Base-by-base conservation (phyloP, 2,797 vertebrate genomes). In the Anguilla pacifica region DNA sequence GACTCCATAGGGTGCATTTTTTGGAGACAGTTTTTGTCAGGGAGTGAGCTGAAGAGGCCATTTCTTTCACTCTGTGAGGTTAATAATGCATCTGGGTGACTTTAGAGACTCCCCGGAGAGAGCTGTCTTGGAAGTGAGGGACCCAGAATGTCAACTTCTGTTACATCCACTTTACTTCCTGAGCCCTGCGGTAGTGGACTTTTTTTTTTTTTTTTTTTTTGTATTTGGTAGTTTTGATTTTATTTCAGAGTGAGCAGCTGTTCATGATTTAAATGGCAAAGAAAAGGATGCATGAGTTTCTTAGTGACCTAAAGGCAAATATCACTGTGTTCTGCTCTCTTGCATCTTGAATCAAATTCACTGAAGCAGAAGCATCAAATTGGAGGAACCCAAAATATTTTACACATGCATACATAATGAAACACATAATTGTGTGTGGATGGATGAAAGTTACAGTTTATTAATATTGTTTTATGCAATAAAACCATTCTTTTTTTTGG, bases 51-150 rank as follows among this genome's bases (percentile, higher is more conserved):
- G 2, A 79, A 46, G 31, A 79, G 6, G 74, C 6, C 5, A 81
- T 53, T 83, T 83, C 25, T n/a, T 53, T n/a, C 51, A 83, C 82
- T 25, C 49, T 10, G 51, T 83, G 51, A 49, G 43, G 15, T 35
- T 46, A 22, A 81, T 81, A 81, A 81, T 81, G 77, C 77, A 81
- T 31, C 82, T 83, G 49, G n/a, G 46, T 55, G 46, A 83, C n/a
- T 83, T 43, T 9, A 83, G 82, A 5, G 6, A 9, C 11, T 31
- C 82, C 43, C 82, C 82, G 55, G 82, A 53, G 49, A 83, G n/a
- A 55, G 82, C 22, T 25, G 9, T n/a, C 82, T 28, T 10, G 11
- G 82, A 83, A 53, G 51, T 83, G 49, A 31, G 82, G 49, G 49
- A 55, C 9, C 49, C 22, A 15, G 77, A 46, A n/a, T 83, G 82